phyloP scores from a whole-genome alignment of 2,797 vertebrate species.

The Siniperca obscura region DNA sequence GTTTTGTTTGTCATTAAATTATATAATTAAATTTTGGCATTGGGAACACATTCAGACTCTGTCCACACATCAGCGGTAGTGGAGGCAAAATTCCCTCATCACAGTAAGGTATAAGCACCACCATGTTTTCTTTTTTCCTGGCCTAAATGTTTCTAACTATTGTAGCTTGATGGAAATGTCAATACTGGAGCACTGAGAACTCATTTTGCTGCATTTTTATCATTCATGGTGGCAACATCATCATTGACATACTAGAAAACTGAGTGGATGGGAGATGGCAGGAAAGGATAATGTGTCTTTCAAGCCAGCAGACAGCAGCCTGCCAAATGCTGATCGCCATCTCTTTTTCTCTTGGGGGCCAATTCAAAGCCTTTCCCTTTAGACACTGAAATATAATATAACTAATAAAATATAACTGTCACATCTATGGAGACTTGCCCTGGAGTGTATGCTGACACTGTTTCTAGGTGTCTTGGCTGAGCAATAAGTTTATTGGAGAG shows the following conservation, averaged over 20 bases:
- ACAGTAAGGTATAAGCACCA: not conserved
- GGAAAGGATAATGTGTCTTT: constrained; percentile 12
- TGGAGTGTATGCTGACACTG: constrained; percentile 31
- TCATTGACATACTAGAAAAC: not conserved
- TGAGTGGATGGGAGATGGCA: constrained; percentile 26
- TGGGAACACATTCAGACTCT: not conserved
- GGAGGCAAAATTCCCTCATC: not conserved
- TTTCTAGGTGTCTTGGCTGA: constrained; percentile 57
- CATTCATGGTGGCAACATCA: constrained; percentile 14
- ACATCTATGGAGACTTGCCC: constrained; percentile 41
- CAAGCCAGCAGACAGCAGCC: constrained; percentile 36
- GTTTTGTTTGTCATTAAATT: too few species aligned
- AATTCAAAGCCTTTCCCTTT: constrained; percentile 48
- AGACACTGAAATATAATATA: not conserved
- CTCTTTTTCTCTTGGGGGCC: constrained; percentile 39
- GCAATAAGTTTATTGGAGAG: constrained; percentile 23
- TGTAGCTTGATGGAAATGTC: not conserved
- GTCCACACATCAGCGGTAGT: not conserved
- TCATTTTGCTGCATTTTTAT: not conserved
- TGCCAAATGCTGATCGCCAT: constrained; percentile 43
- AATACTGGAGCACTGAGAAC: too few species aligned
- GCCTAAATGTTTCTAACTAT: not conserved
- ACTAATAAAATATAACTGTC: constrained; percentile 1
- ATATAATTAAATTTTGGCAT: too few species aligned
- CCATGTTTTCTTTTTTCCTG: not conserved